Evolutionary conservation across 2,113 vertebrate genomes (phyloP).

Genomic region (Amazona vittata): DNA sequence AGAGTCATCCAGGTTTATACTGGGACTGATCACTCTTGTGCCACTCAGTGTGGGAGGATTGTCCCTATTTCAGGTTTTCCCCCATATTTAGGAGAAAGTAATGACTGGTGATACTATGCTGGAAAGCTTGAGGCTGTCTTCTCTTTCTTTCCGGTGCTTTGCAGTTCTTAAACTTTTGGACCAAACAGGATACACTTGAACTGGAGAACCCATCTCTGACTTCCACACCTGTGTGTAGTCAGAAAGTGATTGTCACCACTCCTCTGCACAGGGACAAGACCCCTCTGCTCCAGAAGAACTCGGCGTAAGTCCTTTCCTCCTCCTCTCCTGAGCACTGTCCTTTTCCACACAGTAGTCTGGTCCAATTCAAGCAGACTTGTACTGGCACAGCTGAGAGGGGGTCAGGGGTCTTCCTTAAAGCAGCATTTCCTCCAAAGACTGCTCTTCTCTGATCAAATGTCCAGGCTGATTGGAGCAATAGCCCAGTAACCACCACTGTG

Average conservation of each 20-base stretch:
- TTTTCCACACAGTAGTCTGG: neutral
- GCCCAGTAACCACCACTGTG: neutral
- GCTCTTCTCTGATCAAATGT: neutral
- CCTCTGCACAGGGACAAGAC: constrained; percentile 96
- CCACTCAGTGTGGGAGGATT: neutral
- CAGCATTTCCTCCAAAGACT: neutral
- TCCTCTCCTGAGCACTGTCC: fast-evolving
- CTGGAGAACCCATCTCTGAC: constrained; percentile 95
- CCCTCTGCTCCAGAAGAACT: constrained; percentile 90
- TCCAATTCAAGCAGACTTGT: neutral
- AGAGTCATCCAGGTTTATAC: neutral
- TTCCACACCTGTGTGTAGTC: constrained; percentile 94
- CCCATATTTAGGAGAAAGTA: neutral
- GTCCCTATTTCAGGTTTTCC: neutral
- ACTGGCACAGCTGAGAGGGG: neutral
- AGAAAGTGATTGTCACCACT: constrained; percentile 92
- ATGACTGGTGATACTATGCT: neutral
- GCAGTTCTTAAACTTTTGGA: constrained; percentile 97
- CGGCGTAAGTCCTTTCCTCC: constrained; percentile 75
- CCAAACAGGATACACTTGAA: constrained; percentile 91
- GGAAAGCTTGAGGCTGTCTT: neutral
- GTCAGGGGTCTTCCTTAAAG: neutral
- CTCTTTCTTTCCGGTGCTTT: neutral
- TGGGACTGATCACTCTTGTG: neutral
- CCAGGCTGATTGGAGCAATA: neutral